Conservation (phyloP, 53 echinoderm and acorn worm species). For the Echinometra lucunter region DNA sequence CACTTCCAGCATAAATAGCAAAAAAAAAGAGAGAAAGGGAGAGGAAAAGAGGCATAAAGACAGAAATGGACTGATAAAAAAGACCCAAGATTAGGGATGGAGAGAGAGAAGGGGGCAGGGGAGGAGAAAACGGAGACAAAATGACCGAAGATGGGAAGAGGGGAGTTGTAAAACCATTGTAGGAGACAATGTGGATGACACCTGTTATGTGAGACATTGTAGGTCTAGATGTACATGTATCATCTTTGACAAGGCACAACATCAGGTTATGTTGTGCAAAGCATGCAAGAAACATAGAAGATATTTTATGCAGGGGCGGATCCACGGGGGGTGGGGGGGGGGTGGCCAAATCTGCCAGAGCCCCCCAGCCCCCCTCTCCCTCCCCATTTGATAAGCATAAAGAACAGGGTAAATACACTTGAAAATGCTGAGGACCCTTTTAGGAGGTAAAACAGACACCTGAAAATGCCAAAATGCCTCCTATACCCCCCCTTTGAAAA, state of each 20-base stretch:
- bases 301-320: too few relatives aligned
- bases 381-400: too few relatives aligned
- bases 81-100: not conserved
- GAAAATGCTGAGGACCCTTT: too few relatives aligned
- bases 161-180: not conserved
- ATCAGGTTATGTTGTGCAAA: not conserved
- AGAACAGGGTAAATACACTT: too few relatives aligned
- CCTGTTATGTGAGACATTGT: not conserved
- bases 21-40: not conserved
- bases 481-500: too few relatives aligned
- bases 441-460: too few relatives aligned
- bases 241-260: not conserved
- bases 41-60: not conserved
- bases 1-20: too few relatives aligned
- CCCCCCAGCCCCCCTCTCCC: too few relatives aligned
- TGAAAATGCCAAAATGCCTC: too few relatives aligned
- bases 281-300: too few relatives aligned
- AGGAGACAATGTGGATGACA: not conserved
- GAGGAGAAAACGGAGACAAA: not conserved
- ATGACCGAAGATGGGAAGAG: not conserved
- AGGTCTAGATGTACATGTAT: not conserved
- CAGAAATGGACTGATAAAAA: not conserved
- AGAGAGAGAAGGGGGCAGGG: not conserved
- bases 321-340: too few relatives aligned
- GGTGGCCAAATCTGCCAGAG: too few relatives aligned